Percentiles rank a stretch among this genome's conserved stretches.
phyloP scores from a whole-genome alignment of 1,140 invertebrate species.

The Formica selysi region DNA sequence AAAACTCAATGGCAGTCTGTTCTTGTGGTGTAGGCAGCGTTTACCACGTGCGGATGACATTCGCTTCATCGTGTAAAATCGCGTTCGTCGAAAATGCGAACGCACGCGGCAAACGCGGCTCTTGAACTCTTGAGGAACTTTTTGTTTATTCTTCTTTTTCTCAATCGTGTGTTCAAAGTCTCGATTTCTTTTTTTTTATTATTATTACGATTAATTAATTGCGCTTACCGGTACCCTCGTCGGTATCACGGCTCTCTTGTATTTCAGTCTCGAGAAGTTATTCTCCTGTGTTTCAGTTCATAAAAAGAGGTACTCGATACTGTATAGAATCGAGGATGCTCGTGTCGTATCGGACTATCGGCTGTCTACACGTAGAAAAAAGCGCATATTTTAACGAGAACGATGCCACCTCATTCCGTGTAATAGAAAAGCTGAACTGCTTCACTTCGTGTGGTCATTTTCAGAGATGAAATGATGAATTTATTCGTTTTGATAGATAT shows the following conservation, averaged over 20 bases:
- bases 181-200: conserved; percentile 36
- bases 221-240: conserved; percentile 33
- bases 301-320: conserved; percentile 39
- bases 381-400: conserved; percentile 49
- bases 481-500: conserved; percentile 34
- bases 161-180: conserved; percentile 28
- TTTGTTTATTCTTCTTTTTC: conserved; percentile 24
- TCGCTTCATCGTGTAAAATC: conserved; percentile 43
- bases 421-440: conserved; percentile 41
- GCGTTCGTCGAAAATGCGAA: conserved; percentile 31
- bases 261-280: conserved; percentile 50
- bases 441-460: conserved; percentile 31
- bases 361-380: conserved; percentile 58
- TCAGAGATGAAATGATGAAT: conserved; percentile 37
- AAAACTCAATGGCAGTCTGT: conserved; percentile 76
- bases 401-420: conserved; percentile 6
- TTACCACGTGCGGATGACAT: conserved; percentile 52
- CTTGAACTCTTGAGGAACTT: conserved; percentile 70
- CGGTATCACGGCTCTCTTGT: conserved; percentile 50
- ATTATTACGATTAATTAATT: conserved; percentile 51
- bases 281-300: conserved; percentile 50
- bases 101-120: conserved; percentile 67
- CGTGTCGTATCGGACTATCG: conserved; percentile 35
- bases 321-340: conserved; percentile 14
- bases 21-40: conserved; percentile 67